Evolutionary conservation across 1,140 invertebrate genomes (phyloP).

Genomic region (Glossosoma conforme): DNA sequence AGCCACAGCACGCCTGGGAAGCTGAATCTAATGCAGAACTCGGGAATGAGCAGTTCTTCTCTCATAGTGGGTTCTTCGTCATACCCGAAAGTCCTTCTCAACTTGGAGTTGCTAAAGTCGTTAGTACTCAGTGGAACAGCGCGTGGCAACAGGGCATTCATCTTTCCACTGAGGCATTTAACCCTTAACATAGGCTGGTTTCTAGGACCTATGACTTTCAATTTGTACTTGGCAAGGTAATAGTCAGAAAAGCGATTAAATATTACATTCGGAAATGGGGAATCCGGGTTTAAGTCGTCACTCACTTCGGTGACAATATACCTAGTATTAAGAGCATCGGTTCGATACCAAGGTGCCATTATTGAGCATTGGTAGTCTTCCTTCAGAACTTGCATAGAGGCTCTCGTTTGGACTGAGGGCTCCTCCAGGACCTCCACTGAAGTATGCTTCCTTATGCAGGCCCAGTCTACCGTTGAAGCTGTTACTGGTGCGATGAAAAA

Average conservation of each 20-base stretch:
- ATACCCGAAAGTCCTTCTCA: conserved; percentile 31
- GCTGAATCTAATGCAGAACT: conserved; percentile 79
- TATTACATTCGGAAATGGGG: conserved; percentile 73
- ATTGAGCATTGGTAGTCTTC: conserved; percentile 66
- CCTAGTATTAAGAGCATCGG: conserved; percentile 53
- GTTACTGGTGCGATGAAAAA: conserved; percentile 77
- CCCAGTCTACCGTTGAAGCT: conserved; percentile 54
- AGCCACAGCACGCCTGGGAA: conserved; percentile 87
- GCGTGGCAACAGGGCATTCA: conserved; percentile 36
- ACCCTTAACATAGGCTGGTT: conserved; percentile 77
- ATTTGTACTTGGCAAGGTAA: conserved; percentile 73
- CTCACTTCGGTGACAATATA: conserved; percentile 86
- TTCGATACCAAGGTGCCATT: conserved; percentile 82
- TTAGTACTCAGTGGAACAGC: conserved; percentile 35
- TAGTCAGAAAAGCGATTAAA: conserved; percentile 83
- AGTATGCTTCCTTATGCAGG: conserved; percentile 42
- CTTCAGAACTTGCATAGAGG: conserved; percentile 52
- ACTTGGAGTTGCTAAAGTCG: conserved; percentile 34
- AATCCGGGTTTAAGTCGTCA: conserved; percentile 69
- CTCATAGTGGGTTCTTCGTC: conserved; percentile 22
- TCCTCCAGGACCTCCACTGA: conserved; percentile 33
- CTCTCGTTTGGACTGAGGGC: conserved; percentile 50
- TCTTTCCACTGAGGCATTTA: conserved; percentile 17
- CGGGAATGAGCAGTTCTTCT: conserved; percentile 68
- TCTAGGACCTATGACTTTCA: conserved; percentile 60